phyloP scores from a whole-genome alignment of 1,140 invertebrate species.

The Coptotermes formosanus region DNA sequence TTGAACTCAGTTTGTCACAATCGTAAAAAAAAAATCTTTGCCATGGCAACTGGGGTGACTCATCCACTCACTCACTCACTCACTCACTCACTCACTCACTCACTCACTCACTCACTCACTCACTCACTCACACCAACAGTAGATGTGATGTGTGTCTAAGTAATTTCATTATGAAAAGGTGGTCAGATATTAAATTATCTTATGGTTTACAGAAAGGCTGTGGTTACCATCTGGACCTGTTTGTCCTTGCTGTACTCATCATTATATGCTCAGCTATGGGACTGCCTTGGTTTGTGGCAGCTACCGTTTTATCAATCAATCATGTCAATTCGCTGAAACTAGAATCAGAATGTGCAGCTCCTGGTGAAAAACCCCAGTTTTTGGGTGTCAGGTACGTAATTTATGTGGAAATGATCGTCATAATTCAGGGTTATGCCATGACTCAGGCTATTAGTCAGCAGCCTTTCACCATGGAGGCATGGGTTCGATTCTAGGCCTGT shows the following conservation, averaged over 20 bases:
- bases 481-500: no score
- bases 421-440: no score
- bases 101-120: no score
- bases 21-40: no score
- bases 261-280: slow-evolving; percentile 91
- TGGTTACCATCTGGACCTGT: slow-evolving; percentile 96
- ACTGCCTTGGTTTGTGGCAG: slow-evolving; percentile 93
- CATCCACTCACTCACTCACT: no score
- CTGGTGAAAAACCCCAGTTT: slow-evolving; percentile 97
- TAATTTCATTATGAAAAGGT: neutral
- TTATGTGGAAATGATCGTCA: neutral
- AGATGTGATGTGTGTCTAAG: neutral
- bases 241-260: slow-evolving; percentile 87
- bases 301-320: slow-evolving; percentile 97
- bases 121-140: no score
- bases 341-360: slow-evolving; percentile 94
- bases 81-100: no score
- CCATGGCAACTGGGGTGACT: no score
- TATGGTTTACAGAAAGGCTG: slow-evolving; percentile 76
- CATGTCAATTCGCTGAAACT: slow-evolving; percentile 97
- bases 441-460: no score
- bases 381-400: slow-evolving; percentile 75
- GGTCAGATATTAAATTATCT: neutral
- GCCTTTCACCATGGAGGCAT: no score
- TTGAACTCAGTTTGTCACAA: no score